Percentiles rank a stretch among this genome's conserved stretches.
phyloP scores from a whole-genome alignment of 2,113 vertebrate species.

The Galeopterus variegatus region DNA sequence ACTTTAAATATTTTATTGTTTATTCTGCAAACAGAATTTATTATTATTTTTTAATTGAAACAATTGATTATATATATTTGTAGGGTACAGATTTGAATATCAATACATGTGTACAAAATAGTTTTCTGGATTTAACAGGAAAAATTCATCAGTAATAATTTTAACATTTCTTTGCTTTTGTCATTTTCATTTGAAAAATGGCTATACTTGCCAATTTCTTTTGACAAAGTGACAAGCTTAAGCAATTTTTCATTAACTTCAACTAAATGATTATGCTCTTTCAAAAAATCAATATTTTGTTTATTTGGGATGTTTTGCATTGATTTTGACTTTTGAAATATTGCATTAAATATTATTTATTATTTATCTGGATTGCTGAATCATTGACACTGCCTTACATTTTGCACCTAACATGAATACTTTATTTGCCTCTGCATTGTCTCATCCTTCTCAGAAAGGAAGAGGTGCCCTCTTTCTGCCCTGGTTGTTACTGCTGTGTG shows the following conservation, averaged over 20 bases:
- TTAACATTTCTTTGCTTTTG: not conserved
- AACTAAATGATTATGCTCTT: not conserved
- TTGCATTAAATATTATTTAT: not conserved
- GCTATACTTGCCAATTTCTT: not conserved
- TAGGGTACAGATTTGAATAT: too few relatives aligned
- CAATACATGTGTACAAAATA: too few relatives aligned
- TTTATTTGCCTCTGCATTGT: not conserved
- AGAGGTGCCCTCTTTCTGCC: too few relatives aligned
- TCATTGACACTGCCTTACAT: not conserved
- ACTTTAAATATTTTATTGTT: not conserved
- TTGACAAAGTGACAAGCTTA: not conserved
- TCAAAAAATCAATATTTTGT: not conserved
- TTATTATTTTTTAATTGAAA: not conserved
- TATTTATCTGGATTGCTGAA: not conserved
- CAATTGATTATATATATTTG: too few relatives aligned
- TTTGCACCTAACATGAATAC: not conserved
- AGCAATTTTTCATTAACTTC: not conserved
- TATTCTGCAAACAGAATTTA: not conserved
- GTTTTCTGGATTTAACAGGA: not conserved
- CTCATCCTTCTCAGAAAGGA: not conserved
- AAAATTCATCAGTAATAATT: not conserved
- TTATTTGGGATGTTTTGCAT: not conserved
- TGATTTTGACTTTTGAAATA: not conserved
- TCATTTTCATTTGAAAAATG: too few relatives aligned
- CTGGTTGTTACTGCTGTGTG: fast-evolving